Evolutionary conservation across 2,888 invertebrate species (phyloP), one percentile per base, ranked within the genome.

Genomic region (Rhagium mordax): DNA sequence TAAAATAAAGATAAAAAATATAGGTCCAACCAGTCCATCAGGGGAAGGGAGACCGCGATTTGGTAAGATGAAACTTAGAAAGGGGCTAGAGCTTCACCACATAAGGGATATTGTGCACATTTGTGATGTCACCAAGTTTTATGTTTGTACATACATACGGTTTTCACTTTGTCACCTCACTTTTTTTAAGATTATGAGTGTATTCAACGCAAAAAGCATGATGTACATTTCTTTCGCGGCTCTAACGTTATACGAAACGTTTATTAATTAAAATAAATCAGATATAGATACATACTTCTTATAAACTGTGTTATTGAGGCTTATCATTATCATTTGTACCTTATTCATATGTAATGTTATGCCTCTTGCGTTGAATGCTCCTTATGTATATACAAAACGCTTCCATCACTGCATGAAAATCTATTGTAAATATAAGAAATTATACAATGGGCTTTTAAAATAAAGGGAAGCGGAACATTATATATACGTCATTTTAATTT

Each of bases 21-120:
- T 83, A 87, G 87, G 87, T 87, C 79, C 86, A 53, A 83, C 82
- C 78, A 87, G 87, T 79, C 87, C 87, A 20, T 83, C 83, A 75
- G 83, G 83, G 74, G 85, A 85, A 24, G 78, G 84, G 68, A 83
- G 79, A 76, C 74, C 84, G 51, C 83, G 84, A 82, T 87, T 87
- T 81, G 87, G 87, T 87, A 87, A 87, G 87, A 85, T 20, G 57
- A 51, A 70, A 68, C 41, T 59, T 48, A 15, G 21, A 47, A 59
- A 66, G 13, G 61, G 72, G 59, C 60, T 60, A 57, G n/a, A 41
- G 62, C 59, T 70, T 76, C 62, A 72, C 68, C 61, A 66, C 60
- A 53, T 65, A 49, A 41, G 72, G 72, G 57, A 69, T 62, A 67
- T 68, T 75, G 71, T 75, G 77, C 78, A 78, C 78, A 71, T 69